Percentiles rank a stretch among this genome's conserved stretches.
These are phyloP conservation scores for Todiramphus chloris DNA, from an alignment of 2,113 vertebrate genomes.

Conservation along the genomic window DNA sequence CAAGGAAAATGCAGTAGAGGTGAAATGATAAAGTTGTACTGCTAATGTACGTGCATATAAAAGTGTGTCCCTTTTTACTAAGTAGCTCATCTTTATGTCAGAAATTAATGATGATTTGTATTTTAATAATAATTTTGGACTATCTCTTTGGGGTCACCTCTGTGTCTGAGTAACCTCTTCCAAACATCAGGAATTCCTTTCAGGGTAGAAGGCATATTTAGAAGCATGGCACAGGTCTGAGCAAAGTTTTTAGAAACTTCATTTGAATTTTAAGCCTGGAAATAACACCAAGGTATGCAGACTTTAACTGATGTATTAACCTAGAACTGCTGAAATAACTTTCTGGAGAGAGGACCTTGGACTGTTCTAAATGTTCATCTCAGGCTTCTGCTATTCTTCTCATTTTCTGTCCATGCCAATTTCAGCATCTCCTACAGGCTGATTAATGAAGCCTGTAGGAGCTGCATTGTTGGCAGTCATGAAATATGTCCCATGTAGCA, in stretches of 20 bases:
- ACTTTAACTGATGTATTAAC: background rate
- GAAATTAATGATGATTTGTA: background rate
- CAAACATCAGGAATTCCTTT: background rate
- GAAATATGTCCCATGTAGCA: conserved; percentile 2
- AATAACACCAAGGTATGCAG: background rate
- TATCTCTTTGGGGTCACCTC: background rate
- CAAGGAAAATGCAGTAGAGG: background rate
- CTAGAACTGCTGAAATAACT: background rate
- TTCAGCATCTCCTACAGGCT: conserved; percentile 48
- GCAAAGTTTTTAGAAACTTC: background rate
- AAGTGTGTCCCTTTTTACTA: background rate
- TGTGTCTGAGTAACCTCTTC: background rate
- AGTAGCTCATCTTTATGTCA: background rate
- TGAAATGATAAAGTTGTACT: background rate
- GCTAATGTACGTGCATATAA: background rate
- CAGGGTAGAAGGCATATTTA: background rate
- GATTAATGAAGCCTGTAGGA: conserved; percentile 27
- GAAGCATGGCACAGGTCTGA: background rate
- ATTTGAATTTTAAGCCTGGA: background rate
- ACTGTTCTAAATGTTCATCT: background rate
- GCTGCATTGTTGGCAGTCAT: background rate
- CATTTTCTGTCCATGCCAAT: background rate
- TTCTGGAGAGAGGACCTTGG: background rate
- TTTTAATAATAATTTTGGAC: background rate
- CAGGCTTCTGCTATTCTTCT: background rate